phyloP scores from a whole-genome alignment of 2,797 vertebrate genomes.

The Yasuhikotakia modesta region DNA sequence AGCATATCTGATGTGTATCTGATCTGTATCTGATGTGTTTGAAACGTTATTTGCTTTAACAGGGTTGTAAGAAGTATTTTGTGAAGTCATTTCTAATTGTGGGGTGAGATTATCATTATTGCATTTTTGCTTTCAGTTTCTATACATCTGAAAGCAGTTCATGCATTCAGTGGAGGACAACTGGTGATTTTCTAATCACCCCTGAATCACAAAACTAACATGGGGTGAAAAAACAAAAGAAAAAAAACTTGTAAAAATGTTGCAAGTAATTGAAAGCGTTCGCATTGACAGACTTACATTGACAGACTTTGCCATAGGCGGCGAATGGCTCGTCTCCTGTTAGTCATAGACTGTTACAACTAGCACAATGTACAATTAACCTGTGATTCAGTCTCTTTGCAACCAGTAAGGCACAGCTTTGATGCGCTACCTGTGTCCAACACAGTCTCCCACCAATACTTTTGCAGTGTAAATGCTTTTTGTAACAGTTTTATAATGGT shows the following conservation, averaged over 20 bases:
- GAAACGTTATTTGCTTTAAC: constrained; percentile 54
- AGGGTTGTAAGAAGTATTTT: constrained; percentile 55
- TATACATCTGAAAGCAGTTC: constrained; percentile 7
- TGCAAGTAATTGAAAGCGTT: constrained; percentile 61
- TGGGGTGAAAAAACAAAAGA: constrained; percentile 58
- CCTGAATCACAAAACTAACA: constrained; percentile 52
- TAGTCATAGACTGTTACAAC: constrained; percentile 71
- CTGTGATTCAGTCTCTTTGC: constrained; percentile 60
- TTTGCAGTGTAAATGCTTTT: background rate
- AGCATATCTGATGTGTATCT: constrained; percentile 24
- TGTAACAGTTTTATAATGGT: background rate
- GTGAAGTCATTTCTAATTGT: no score
- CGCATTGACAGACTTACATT: constrained; percentile 48
- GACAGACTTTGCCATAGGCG: constrained; percentile 62
- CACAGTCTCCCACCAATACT: background rate
- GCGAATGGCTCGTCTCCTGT: constrained; percentile 71
- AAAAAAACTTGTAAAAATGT: constrained; percentile 33
- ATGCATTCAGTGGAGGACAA: constrained; percentile 53
- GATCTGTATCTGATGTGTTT: no score
- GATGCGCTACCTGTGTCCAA: constrained; percentile 50
- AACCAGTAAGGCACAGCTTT: constrained; percentile 51
- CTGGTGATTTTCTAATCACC: constrained; percentile 60
- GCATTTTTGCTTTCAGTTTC: constrained; percentile 20
- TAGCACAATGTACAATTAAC: constrained; percentile 73
- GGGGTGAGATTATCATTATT: constrained; percentile 48